A percentile compares a stretch with the other conserved stretches of the same genome.
These are phyloP conservation scores for Apogon hyalosoma DNA, from an alignment of 2,797 vertebrate species.

Conservation along the genomic window DNA sequence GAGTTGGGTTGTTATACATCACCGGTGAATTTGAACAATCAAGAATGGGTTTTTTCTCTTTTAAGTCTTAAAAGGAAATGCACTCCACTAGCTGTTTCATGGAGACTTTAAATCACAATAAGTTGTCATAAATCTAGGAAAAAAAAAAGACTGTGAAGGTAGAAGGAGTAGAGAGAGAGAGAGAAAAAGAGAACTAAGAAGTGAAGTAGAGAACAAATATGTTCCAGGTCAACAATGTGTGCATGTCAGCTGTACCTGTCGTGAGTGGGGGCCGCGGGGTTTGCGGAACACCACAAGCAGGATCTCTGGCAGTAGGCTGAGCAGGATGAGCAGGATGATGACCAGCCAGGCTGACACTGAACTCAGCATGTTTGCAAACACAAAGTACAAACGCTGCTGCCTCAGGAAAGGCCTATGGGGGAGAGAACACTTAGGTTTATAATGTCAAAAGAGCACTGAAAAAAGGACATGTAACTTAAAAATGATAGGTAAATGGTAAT, in stretches of 20 bases:
- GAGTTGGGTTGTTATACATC: too few relatives aligned
- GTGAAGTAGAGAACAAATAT: not conserved
- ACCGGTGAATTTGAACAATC: not conserved
- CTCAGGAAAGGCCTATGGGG: constrained; percentile 93
- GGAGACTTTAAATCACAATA: not conserved
- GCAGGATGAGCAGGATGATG: constrained; percentile 94
- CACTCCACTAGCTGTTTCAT: too few relatives aligned
- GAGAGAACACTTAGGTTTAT: constrained; percentile 34
- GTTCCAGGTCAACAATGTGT: not conserved
- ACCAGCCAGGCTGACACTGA: constrained; percentile 94
- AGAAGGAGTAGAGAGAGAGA: not conserved
- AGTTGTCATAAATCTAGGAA: not conserved
- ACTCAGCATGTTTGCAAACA: constrained; percentile 96
- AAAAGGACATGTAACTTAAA: not conserved
- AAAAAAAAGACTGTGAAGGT: not conserved
- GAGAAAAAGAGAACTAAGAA: not conserved
- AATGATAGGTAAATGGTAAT: not conserved
- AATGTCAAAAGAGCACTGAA: not conserved
- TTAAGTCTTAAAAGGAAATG: too few relatives aligned
- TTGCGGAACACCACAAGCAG: constrained; percentile 90
- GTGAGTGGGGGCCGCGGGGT: constrained; percentile 82
- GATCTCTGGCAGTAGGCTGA: constrained; percentile 96
- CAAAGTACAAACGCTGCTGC: constrained; percentile 97
- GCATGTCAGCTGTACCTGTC: constrained; percentile 85
- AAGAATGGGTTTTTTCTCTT: not conserved